phyloP scores from a whole-genome alignment of 2,888 invertebrate species.

The Epirrita christyi region DNA sequence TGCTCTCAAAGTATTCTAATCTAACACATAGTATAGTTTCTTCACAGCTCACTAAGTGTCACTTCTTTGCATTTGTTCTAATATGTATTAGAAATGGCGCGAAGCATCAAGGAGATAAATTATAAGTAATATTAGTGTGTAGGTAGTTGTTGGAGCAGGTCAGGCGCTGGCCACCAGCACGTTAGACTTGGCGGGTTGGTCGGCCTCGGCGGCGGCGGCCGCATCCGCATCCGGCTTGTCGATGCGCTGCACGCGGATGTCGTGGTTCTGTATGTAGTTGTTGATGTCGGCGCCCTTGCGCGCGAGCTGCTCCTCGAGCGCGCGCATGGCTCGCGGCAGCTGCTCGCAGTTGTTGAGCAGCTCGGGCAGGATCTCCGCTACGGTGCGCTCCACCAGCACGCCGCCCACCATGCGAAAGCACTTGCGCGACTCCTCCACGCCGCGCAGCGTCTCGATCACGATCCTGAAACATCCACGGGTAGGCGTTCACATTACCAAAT shows the following conservation, averaged over 20 bases:
- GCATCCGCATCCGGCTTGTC: slow-evolving; percentile 41
- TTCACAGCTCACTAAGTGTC: too few relatives aligned
- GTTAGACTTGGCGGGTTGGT: slow-evolving; percentile 74
- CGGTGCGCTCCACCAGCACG: slow-evolving; percentile 96
- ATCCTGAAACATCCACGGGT: slow-evolving; percentile 85
- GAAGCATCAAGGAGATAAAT: too few relatives aligned
- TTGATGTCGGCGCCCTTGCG: slow-evolving; percentile 96
- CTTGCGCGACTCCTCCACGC: slow-evolving; percentile 92
- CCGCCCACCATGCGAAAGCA: slow-evolving; percentile 98
- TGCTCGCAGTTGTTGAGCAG: slow-evolving; percentile 91
- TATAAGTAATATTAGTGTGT: not conserved
- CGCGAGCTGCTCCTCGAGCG: slow-evolving; percentile 91
- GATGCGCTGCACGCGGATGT: slow-evolving; percentile 90
- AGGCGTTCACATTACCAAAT: not conserved
- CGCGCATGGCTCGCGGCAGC: slow-evolving; percentile 91
- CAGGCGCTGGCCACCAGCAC: slow-evolving; percentile 81
- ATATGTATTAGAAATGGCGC: too few relatives aligned
- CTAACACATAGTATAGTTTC: too few relatives aligned
- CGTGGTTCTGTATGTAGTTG: slow-evolving; percentile 95
- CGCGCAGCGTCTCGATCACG: slow-evolving; percentile 96
- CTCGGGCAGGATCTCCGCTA: slow-evolving; percentile 95
- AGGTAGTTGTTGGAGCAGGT: slow-evolving; percentile 26
- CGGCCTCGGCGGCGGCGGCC: slow-evolving; percentile 41
- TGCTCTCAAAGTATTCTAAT: too few relatives aligned
- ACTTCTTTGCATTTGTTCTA: too few relatives aligned